phyloP scores from a whole-genome alignment of 1,140 invertebrate genomes.

The Drosophila kanapiae region DNA sequence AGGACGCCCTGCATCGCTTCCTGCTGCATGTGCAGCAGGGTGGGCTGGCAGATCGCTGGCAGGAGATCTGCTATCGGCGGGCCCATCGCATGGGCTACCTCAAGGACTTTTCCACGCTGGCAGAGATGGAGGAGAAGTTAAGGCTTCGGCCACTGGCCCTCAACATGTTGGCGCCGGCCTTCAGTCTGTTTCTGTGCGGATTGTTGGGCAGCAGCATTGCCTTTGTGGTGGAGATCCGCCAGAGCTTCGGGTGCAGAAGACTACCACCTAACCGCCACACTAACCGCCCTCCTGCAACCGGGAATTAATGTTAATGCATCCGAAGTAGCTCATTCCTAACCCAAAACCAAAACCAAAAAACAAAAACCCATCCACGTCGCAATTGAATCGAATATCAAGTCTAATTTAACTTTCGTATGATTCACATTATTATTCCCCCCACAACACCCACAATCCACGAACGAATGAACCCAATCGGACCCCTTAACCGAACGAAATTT shows the following conservation, averaged over 20 bases:
- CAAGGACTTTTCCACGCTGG: constrained; percentile 46
- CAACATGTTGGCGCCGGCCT: constrained; percentile 32
- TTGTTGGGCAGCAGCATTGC: constrained; percentile 35
- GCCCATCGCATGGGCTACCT: constrained; percentile 52
- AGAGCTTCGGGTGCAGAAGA: constrained; percentile 28
- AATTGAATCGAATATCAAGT: constrained; percentile 34
- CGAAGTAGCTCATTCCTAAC: constrained; percentile 68
- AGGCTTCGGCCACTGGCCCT: constrained; percentile 29
- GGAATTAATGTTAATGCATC: constrained; percentile 50
- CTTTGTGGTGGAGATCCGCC: constrained; percentile 55
- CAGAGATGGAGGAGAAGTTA: constrained; percentile 19
- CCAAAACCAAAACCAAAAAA: constrained; percentile 9
- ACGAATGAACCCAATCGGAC: constrained; percentile 38
- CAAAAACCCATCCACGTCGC: background rate
- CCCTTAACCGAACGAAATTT: constrained; percentile 47
- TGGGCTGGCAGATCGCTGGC: constrained; percentile 45
- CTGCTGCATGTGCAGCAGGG: constrained; percentile 44
- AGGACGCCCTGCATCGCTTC: constrained; percentile 55
- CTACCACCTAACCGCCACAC: constrained; percentile 41
- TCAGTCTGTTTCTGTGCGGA: constrained; percentile 55
- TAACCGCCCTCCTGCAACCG: constrained; percentile 35
- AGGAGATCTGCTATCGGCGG: constrained; percentile 9
- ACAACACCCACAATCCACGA: constrained; percentile 18
- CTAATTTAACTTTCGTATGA: constrained; percentile 55
- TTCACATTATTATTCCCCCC: constrained; percentile 30